Conservation (phyloP, 1,140 invertebrate species). For the Zaprionus tsacasi region DNA sequence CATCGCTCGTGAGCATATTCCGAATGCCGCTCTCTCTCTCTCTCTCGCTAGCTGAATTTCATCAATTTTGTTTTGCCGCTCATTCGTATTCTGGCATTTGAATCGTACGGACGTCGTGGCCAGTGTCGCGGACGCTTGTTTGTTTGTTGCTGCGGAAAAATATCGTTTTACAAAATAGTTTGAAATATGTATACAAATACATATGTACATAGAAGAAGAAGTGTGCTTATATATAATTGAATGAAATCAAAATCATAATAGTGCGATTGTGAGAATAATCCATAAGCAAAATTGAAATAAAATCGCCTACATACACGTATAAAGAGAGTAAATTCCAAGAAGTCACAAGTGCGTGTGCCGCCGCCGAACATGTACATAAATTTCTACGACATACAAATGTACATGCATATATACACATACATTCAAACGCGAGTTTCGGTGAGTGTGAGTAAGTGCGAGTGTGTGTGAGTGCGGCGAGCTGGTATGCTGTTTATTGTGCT, state of each 20-base stretch:
- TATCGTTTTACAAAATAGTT: conserved; percentile 46
- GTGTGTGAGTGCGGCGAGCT: conserved; percentile 13
- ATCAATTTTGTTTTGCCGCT: conserved; percentile 44
- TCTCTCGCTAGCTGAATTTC: conserved; percentile 17
- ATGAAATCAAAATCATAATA: conserved; percentile 20
- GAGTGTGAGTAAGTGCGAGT: conserved; percentile 17
- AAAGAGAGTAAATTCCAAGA: conserved; percentile 47
- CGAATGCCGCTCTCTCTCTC: conserved; percentile 1
- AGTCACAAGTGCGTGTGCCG: conserved; percentile 58
- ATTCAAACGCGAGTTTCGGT: conserved; percentile 31
- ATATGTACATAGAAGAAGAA: conserved; percentile 4
- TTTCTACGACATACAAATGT: conserved; percentile 23
- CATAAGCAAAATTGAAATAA: conserved; percentile 11
- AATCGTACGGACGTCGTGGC: conserved; percentile 39
- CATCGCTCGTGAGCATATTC: conserved; percentile 11
- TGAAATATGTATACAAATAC: conserved; percentile 15
- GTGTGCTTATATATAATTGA: conserved; percentile 19
- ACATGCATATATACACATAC: conserved; percentile 15
- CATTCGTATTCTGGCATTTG: conserved; percentile 48
- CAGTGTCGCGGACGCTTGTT: conserved; percentile 42
- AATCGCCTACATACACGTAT: conserved; percentile 9
- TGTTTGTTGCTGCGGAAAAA: conserved; percentile 44
- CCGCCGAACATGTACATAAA: conserved; percentile 49
- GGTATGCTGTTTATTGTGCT: not conserved
- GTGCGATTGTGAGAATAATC: conserved; percentile 3